Evolutionary conservation across 2,797 vertebrate species (phyloP), one percentile per base, ranked within the genome.

Genomic region (Limosa lapponica): DNA sequence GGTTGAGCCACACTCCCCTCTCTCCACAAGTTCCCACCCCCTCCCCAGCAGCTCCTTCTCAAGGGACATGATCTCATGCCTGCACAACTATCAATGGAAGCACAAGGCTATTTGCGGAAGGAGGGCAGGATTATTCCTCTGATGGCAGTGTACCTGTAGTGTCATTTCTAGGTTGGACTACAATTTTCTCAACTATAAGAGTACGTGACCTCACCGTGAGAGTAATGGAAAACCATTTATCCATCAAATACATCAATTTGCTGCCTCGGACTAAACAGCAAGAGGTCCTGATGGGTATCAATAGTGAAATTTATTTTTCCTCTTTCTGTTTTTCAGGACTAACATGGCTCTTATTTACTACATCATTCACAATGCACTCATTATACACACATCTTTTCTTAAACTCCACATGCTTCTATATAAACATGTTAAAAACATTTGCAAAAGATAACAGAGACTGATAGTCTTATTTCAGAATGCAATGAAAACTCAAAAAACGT

Each of bases 401-500:
- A 20, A 81, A 69, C 10, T 51, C 36, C 14, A 25, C 5, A 5
- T 25, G 8, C 5, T 52, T 67, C 48, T 22, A 8, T 13, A 19
- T 18, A 82, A 90, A 46, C 17, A 37, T 75, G 18, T 75, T 48
- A 89, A 92, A 91, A 89, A 61, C 7, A 20, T 75, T 86, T 84
- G 23, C 51, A 88, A 80, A 71, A 84, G 23, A 15, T 65, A 48
- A 51, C 9, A 71, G 58, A 93, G 19, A 44, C 28, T 6, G 2
- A 91, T 11, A 73, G 23, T 11, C 28, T 88, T 25, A 48, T 77
- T 59, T 80, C 52, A 87, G 66, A 96, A 87, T 41, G 8, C 18
- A 89, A 30, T 36, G 30, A 41, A 88, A 86, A 32, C 7, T 58
- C 51, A 10, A 39, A 74, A 74, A 44, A 2, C 2, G 16, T 65